Percentiles rank a stretch among this genome's conserved stretches.
phyloP scores from a whole-genome alignment of 2,888 invertebrate species.

The Ectemnius cavifrons region DNA sequence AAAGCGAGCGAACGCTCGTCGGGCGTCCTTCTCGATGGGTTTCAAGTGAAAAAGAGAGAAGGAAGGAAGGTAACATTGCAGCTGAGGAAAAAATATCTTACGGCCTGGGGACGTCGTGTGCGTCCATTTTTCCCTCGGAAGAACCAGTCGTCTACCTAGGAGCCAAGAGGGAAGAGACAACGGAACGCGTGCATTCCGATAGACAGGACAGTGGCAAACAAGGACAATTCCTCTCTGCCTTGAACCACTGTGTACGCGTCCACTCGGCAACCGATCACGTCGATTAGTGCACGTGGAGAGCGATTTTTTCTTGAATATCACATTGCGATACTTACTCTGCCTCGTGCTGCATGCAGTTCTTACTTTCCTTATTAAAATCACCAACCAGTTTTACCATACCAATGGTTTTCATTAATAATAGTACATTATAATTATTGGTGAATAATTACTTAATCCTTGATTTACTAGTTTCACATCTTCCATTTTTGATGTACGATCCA shows the following conservation, averaged over 20 bases:
- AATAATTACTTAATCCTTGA: too few species aligned
- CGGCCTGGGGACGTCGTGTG: slow-evolving; percentile 36
- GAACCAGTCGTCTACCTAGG: slow-evolving; percentile 54
- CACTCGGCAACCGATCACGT: too few species aligned
- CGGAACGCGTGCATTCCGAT: slow-evolving; percentile 56
- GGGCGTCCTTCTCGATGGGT: neutral
- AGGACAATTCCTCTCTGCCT: slow-evolving; percentile 47
- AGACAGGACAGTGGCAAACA: slow-evolving; percentile 47
- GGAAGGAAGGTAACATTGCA: neutral
- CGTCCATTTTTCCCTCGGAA: slow-evolving; percentile 54
- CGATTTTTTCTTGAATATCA: too few species aligned
- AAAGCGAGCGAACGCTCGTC: slow-evolving; percentile 17
- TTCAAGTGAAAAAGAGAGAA: neutral
- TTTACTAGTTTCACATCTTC: too few species aligned
- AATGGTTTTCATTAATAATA: too few species aligned
- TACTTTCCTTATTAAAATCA: too few species aligned
- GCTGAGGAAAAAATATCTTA: slow-evolving; percentile 40
- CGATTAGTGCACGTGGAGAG: too few species aligned
- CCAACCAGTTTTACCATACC: too few species aligned
- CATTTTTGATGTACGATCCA: too few species aligned
- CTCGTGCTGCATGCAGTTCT: too few species aligned
- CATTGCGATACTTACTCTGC: too few species aligned
- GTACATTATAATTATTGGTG: too few species aligned
- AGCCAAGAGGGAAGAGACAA: slow-evolving; percentile 47
- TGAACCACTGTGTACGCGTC: neutral